Base-by-base conservation (phyloP, 2,797 vertebrate species). In the Sebastes aleutianus region DNA sequence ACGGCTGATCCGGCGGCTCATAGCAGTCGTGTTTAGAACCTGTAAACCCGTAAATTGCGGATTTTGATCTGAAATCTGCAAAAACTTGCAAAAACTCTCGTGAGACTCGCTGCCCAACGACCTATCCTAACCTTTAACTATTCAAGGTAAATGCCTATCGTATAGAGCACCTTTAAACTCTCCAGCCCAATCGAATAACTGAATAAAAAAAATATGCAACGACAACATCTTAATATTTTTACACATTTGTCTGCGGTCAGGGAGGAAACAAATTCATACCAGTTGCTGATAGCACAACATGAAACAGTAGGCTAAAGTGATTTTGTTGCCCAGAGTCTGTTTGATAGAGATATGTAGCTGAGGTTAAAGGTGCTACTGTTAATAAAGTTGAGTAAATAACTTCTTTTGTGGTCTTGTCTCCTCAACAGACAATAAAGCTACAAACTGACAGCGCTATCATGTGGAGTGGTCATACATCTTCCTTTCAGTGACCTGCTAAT, bases 281-380 rank as follows among this genome's bases (percentile, higher is more conserved):
- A 27, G 26, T 14, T 9, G 65, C 24, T 61, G 13, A 53, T 7
- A 43, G 24, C 22, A n/a, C 39, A 39, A n/a, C 29, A 39, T 18
- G 16, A 47, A 18, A 20, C n/a, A 34, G 34, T 31, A 47, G 43
- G 43, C 43, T 47, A 18, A 12, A 56, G 5, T 16, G 3, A 27
- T 50, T 24, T 29, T 58, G 18, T 74, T 8, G 18, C n/a, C 36
- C 50, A n/a, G n/a, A 43, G 26, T 32, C 31, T 58, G 56, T 39
- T 68, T 54, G 73, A 69, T 47, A 63, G 22, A 76, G 4, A 20
- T 29, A 53, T 79, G 74, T 54, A 67, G 32, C n/a, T 11, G 50
- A 85, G 69, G 76, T 85, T 66, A 80, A 76, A 84, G 70, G 67
- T 63, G 62, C 67, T 54, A 1, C 77, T 63, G 47, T 77, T 66